Evolutionary conservation across 1,140 invertebrate species (phyloP).

Genomic region (Drosophila kurseongensis): DNA sequence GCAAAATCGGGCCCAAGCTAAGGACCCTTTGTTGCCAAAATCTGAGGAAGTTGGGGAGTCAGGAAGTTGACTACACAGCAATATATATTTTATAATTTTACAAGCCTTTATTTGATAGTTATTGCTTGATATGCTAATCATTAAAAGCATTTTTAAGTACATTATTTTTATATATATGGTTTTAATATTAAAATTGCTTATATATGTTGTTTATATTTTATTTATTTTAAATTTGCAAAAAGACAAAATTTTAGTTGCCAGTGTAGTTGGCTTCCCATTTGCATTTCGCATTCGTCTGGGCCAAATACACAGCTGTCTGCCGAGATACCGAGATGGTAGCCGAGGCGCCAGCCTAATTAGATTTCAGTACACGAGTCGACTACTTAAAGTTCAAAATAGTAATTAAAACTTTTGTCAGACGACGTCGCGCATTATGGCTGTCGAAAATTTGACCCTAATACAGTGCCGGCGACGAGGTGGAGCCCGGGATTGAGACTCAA

Average conservation of each 20-base stretch:
- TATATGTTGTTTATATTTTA: not conserved
- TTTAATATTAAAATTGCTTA: too few relatives aligned
- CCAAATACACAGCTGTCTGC: conserved; percentile 41
- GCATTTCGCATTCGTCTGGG: conserved; percentile 46
- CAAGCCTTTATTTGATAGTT: not conserved
- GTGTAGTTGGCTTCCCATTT: conserved; percentile 26
- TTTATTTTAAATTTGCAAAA: not conserved
- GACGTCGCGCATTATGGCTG: conserved; percentile 58
- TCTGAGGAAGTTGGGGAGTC: conserved; percentile 8
- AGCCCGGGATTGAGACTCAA: conserved; percentile 6
- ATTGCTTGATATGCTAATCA: too few relatives aligned
- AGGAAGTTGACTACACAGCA: conserved; percentile 12
- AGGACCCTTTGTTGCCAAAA: conserved; percentile 52
- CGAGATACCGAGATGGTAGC: conserved; percentile 51
- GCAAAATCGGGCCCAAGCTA: conserved; percentile 61
- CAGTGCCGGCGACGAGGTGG: not conserved
- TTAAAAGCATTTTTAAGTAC: too few relatives aligned
- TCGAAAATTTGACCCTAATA: conserved; percentile 63
- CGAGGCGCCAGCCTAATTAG: conserved; percentile 73
- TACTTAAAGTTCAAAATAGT: conserved; percentile 83
- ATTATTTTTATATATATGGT: too few relatives aligned
- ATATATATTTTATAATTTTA: not conserved
- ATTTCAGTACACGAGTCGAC: conserved; percentile 82
- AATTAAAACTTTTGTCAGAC: conserved; percentile 83
- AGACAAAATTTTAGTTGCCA: not conserved